Evolutionary conservation across 2,113 vertebrate genomes (phyloP), one percentile per base, ranked within the genome.

Genomic region (Odontophorus gujanensis): DNA sequence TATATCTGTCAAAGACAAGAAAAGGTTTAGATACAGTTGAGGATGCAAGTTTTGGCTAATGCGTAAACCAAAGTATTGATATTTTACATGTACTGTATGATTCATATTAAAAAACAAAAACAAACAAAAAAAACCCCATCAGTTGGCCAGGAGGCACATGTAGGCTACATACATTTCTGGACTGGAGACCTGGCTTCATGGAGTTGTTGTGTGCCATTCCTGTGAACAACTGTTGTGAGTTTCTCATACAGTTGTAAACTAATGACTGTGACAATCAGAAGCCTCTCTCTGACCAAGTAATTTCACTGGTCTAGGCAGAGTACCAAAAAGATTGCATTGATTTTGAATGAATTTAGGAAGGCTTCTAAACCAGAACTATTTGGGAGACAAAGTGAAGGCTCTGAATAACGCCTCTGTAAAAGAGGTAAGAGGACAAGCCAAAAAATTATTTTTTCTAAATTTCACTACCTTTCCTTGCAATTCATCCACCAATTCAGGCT

Each of bases 21-120:
- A 16, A 85, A 74, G 12, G 20, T 24, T 67, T 40, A 58, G 67
- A 50, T 24, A 38, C 5, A 21, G 16, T 8, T 65, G 19, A 85
- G 40, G 53, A 68, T 87, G 25, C 0, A 0, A 1, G 3, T 79
- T 15, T 65, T 75, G 28, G 9, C n/a, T 79, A 55, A n/a, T 51
- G 17, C 1, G 4, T 36, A 76, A 71, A 36, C 5, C 9, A 22
- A 48, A 81, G 6, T 45, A 82, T 22, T 55, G 59, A 20, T 34
- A 75, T 59, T 75, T 58, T 50, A 38, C 26, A 5, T 72, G 28
- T 42, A 21, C 7, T 75, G 30, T 47, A 32, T 12, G 26, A 34
- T 74, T 74, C 7, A 58, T 24, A 30, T 85, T 67, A 25, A 71
- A 95, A 89, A 89, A n/a, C 10, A 40, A 40, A 40, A 40, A 9